phyloP scores from a whole-genome alignment of 1,140 invertebrate genomes.

The Macrosteles quadrilineatus region DNA sequence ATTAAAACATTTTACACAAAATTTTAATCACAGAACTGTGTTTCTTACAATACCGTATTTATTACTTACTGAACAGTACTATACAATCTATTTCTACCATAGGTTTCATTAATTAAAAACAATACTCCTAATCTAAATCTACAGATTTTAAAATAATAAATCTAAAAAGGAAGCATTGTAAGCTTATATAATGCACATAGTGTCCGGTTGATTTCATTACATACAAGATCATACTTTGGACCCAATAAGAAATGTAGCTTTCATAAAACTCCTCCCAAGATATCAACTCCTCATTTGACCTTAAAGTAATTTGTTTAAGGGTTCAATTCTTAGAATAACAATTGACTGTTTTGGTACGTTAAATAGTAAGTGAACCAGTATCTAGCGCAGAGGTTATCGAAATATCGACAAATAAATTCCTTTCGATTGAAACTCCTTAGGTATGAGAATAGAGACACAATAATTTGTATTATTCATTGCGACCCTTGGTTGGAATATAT shows the following conservation, averaged over 20 bases:
- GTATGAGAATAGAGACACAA: too few species aligned
- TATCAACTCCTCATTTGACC: too few species aligned
- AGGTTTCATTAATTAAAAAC: not conserved
- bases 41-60: not conserved
- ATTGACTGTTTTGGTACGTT: too few species aligned
- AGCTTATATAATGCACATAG: not conserved
- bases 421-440: too few species aligned
- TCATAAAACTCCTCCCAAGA: too few species aligned
- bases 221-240: not conserved
- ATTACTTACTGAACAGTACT: not conserved
- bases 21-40: not conserved
- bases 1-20: not conserved
- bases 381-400: too few species aligned
- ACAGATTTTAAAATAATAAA: conserved; percentile 5
- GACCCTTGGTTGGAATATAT: too few species aligned
- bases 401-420: too few species aligned
- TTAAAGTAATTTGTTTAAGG: too few species aligned
- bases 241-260: not conserved
- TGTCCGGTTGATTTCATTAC: not conserved
- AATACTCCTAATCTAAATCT: conserved; percentile 8
- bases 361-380: too few species aligned
- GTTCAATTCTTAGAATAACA: too few species aligned
- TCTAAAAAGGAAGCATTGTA: conserved; percentile 7
- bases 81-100: not conserved
- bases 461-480: too few species aligned